Percentiles rank a stretch among this genome's conserved stretches.
Conservation (phyloP, 2,888 invertebrate genomes). For the Rhamphomyia laevipes region DNA sequence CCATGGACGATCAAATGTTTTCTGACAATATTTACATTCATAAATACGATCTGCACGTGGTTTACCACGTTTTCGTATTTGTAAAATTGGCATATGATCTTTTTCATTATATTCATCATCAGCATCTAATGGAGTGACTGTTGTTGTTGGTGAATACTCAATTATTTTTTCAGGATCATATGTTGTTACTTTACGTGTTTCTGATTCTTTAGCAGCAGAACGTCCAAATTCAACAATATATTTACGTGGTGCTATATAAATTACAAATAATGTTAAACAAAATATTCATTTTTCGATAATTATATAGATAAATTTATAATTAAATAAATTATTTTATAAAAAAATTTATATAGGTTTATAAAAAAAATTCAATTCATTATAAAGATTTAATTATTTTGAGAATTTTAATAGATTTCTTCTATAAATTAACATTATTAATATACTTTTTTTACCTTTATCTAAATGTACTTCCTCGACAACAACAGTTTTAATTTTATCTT, state of each 20-base stretch:
- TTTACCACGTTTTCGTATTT: neutral
- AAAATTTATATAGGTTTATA: too few species aligned
- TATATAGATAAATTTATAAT: too few species aligned
- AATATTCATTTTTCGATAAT: too few species aligned
- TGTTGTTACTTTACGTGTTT: neutral
- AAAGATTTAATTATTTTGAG: too few species aligned
- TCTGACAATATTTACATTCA: conserved; percentile 41
- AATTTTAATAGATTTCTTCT: too few species aligned
- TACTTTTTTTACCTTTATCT: neutral
- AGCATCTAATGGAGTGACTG: too few species aligned
- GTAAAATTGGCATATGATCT: neutral
- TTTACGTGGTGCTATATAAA: conserved; percentile 5
- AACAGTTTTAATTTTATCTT: neutral
- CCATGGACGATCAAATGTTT: conserved; percentile 58
- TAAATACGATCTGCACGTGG: conserved; percentile 16
- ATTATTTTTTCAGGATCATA: conserved; percentile 10
- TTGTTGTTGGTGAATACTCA: conserved; percentile 7
- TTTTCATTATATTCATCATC: too few species aligned
- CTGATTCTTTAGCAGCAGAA: too few species aligned
- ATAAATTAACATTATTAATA: too few species aligned
- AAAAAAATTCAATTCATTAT: too few species aligned
- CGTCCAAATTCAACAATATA: conserved; percentile 9
- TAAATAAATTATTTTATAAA: too few species aligned
- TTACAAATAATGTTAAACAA: too few species aligned
- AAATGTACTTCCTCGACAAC: neutral